Base-by-base conservation (phyloP, 2,113 vertebrate genomes). In the Dendropsophus ebraccatus region DNA sequence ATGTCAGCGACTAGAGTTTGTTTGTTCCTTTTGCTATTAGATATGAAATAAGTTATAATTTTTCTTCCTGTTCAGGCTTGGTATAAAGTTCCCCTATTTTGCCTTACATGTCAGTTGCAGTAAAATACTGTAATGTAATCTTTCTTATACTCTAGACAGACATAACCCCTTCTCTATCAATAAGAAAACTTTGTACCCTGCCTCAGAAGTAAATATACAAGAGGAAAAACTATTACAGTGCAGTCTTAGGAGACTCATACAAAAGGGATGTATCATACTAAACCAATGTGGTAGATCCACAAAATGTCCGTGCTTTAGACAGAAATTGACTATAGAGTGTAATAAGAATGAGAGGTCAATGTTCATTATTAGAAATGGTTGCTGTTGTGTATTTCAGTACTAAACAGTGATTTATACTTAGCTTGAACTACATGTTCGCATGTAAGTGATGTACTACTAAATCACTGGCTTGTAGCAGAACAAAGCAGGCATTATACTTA, bases 391-490 rank as follows among this genome's bases (percentile, higher is more conserved):
- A 69, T 17, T 21, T 52, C 4, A 14, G 45, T 70, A 82, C 28
- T 62, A 62, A 81, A 45, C 54, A 80, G 25, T 60, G 54, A 80
- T 80, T 80, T 80, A 60, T 37, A 35, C 23, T 80, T 62, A 45
- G 77, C 30, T 10, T 28, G 13, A 62, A 28, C 21, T 45, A 35
- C 41, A 37, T 45, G 35, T 58, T 79, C 35, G 35, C 47, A 56
- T 56, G 52, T 54, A 37, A 56, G 50, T 56, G 75, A 37, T 56
- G 41, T 9, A 80, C 76, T 41, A 23, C 8, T 58, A 45, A 81
- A 81, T 62, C 56, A 81, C 56, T 17, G 21, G 32, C 54, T 80
- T 45, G 35, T 45, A 47, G 76, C 52, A 35, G 21, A 35, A 37
- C 28, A 79, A 41, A 81, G 21, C 23, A 28, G 16, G 7, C 37